A percentile compares a stretch with the other conserved stretches of the same genome.
These are phyloP conservation scores for Euborellia annulipes DNA, from an alignment of 1,140 invertebrate species.

Conservation along the genomic window DNA sequence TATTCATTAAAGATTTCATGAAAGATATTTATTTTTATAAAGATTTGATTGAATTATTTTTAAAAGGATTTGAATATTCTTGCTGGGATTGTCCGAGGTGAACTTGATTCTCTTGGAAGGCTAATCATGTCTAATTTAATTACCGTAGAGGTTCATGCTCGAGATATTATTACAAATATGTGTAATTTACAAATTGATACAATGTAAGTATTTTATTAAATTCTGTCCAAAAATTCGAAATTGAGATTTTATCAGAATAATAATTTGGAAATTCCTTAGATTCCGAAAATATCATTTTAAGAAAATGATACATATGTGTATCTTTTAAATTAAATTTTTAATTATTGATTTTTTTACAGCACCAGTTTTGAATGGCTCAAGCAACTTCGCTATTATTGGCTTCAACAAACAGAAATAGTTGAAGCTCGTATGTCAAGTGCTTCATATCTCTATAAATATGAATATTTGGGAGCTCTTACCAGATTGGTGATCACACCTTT, in stretches of 20 bases:
- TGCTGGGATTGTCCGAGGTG: slow-evolving; percentile 54
- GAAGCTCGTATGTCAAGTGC: slow-evolving; percentile 60
- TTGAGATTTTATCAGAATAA: background rate
- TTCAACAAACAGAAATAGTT: slow-evolving; percentile 56
- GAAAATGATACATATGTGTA: too few relatives aligned
- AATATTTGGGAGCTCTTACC: slow-evolving; percentile 75
- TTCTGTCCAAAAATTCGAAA: background rate
- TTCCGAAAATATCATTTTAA: background rate
- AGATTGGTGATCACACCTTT: slow-evolving; percentile 65
- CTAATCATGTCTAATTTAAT: slow-evolving; percentile 66
- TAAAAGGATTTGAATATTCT: slow-evolving; percentile 55
- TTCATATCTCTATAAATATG: slow-evolving; percentile 73
- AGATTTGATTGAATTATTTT: slow-evolving; percentile 10
- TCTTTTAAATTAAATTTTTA: too few relatives aligned
- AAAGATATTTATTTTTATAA: background rate
- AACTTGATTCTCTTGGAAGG: slow-evolving; percentile 49
- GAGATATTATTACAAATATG: slow-evolving; percentile 62
- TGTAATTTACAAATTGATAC: slow-evolving; percentile 12
- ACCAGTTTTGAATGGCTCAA: slow-evolving; percentile 76
- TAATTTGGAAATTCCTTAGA: slow-evolving; percentile 4
- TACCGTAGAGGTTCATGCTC: slow-evolving; percentile 72
- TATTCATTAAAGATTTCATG: too few relatives aligned
- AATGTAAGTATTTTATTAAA: slow-evolving; percentile 1
- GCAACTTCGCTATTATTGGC: slow-evolving; percentile 84
- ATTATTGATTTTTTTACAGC: too few relatives aligned